Base-by-base conservation (phyloP, 2,888 invertebrate genomes). In the Digitonthophagus gazella region DNA sequence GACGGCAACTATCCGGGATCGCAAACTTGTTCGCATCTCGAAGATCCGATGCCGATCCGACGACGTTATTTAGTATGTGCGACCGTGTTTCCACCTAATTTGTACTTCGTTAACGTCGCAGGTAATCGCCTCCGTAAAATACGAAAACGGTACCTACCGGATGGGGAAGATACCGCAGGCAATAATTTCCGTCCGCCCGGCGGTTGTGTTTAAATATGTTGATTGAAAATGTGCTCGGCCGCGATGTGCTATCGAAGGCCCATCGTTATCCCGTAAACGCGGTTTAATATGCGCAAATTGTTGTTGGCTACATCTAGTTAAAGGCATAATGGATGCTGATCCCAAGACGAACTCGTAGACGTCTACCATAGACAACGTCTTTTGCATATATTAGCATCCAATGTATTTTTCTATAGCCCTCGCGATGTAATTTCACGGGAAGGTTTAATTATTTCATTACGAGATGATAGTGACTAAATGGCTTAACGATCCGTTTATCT, bases 41-140 rank as follows among this genome's bases (percentile, higher is more conserved):
- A 15, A 54, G 66, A 58, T 58, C 18, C 16, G 65, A 55, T 20
- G 68, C 67, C 19, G 15, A 5, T 8, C 58, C 15, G 58, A 18
- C 58, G 58, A 58, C n/a, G 71, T 65, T 71, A 69, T 69, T 75
- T 75, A 74, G 71, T 75, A 73, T 75, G 75, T 74, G 75, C 74
- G 74, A 75, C 74, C 72, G 71, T 72, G 74, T 73, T 74, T 72
- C 72, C 71, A 72, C 72, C 72, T 75, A 75, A 75, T 76, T 73
- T 74, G 73, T 72, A 71, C 71, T 67, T 74, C 74, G 71, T 72
- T 73, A 74, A 73, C 63, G 66, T 64, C 67, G 66, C 20, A 65
- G 61, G 61, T 69, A 69, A 69, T 69, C 68, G 66, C n/a, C 20
- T 16, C 61, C 19, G n/a, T 20, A n/a, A 20, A 19, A 61, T 61